Conservation (phyloP, 1,140 invertebrate genomes). For the Dendrolimus punctatus region DNA sequence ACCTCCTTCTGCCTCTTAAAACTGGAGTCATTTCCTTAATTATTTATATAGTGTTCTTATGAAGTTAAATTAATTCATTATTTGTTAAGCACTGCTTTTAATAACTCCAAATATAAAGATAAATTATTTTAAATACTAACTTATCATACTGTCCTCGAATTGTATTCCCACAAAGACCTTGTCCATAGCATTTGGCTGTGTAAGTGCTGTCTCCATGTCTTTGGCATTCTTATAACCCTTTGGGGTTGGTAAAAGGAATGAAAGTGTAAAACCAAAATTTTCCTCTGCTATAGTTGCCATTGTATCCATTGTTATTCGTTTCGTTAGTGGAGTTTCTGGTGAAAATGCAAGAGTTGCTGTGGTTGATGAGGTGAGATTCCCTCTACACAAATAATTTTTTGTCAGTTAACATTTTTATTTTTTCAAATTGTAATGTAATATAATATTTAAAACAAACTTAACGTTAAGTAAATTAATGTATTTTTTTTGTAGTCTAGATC, state of each 20-base stretch:
- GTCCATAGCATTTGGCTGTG: constrained; percentile 56
- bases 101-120: neutral
- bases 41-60: no score
- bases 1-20: no score
- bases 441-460: no score
- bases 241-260: constrained; percentile 35
- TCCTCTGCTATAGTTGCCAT: constrained; percentile 53
- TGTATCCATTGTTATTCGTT: constrained; percentile 47
- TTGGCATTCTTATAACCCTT: constrained; percentile 50
- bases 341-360: constrained; percentile 59
- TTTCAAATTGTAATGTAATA: no score
- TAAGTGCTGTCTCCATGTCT: constrained; percentile 53
- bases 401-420: neutral
- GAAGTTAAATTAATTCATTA: no score
- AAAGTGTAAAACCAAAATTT: constrained; percentile 42
- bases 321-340: constrained; percentile 50
- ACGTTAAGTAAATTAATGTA: no score
- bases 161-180: constrained; percentile 67
- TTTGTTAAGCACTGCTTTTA: no score
- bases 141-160: constrained; percentile 66
- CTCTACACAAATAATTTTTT: constrained; percentile 21
- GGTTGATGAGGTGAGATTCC: constrained; percentile 46
- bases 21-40: no score
- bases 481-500: no score
- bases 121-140: constrained; percentile 31